A percentile compares a stretch with the other conserved stretches of the same genome.
Conservation (phyloP, 2,797 vertebrate species). For the Stomatorhinus walkeri region DNA sequence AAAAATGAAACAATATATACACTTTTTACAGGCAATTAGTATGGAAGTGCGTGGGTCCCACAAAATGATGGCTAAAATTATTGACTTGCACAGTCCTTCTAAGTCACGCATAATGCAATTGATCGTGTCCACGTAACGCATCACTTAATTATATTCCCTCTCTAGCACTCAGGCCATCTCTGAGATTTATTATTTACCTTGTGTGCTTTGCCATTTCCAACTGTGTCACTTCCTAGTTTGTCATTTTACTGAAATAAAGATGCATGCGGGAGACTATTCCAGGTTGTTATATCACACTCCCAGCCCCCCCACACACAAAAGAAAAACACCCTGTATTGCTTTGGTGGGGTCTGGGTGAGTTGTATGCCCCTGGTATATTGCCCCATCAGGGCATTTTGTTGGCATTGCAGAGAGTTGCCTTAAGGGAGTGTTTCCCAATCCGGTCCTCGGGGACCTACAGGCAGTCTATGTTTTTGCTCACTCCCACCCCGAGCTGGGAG, state of each 20-base stretch:
- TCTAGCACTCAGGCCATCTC: not conserved
- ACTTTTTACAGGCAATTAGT: not conserved
- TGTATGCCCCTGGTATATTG: not conserved
- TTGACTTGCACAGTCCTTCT: not conserved
- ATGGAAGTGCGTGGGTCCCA: not conserved
- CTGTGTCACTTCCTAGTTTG: not conserved
- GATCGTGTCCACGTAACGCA: not conserved
- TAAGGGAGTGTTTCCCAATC: not conserved
- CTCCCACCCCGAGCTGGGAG: not conserved
- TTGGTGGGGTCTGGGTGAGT: not conserved
- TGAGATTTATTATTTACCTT: slow-evolving; percentile 5
- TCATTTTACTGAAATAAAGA: slow-evolving; percentile 8
- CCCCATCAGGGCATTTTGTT: not conserved
- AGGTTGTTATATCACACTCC: not conserved
- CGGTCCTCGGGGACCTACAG: not conserved
- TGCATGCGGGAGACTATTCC: not conserved
- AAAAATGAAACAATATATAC: not conserved
- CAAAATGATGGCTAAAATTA: not conserved
- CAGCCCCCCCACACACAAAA: not conserved
- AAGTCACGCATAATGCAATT: not conserved
- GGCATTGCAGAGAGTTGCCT: not conserved
- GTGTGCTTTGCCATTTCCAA: slow-evolving; percentile 8
- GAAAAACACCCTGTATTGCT: not conserved
- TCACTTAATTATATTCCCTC: not conserved
- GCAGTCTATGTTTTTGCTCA: not conserved